Conservation (phyloP, 1,140 invertebrate genomes). For the Lamellibrachia luymesi region DNA sequence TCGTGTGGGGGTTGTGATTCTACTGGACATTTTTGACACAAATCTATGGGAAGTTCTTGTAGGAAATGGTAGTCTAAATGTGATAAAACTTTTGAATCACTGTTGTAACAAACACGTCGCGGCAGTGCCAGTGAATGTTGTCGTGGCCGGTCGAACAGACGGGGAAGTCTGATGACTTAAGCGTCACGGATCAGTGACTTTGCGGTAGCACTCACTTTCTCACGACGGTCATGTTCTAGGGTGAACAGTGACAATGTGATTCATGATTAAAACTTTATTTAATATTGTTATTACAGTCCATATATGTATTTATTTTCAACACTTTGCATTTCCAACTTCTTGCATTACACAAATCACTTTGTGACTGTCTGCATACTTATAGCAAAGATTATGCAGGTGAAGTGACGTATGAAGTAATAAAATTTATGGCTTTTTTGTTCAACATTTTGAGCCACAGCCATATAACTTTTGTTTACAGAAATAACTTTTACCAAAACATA, state of each 20-base stretch:
- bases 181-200: background rate
- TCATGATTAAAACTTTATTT: background rate
- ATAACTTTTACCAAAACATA: too few relatives aligned
- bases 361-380: too few relatives aligned
- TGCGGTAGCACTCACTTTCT: background rate
- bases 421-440: too few relatives aligned
- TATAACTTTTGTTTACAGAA: too few relatives aligned
- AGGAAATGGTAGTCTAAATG: background rate
- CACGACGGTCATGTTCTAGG: background rate
- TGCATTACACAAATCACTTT: too few relatives aligned
- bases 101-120: background rate
- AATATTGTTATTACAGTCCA: too few relatives aligned
- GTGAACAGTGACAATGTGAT: background rate
- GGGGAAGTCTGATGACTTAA: background rate
- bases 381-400: too few relatives aligned
- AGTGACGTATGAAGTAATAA: too few relatives aligned
- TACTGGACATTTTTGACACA: background rate
- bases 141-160: background rate
- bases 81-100: background rate
- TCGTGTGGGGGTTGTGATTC: background rate
- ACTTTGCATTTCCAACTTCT: too few relatives aligned
- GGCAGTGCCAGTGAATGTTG: background rate
- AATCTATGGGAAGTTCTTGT: background rate
- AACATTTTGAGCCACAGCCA: too few relatives aligned
- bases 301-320: too few relatives aligned